Base-by-base conservation (phyloP, 2,797 vertebrate species). In the Sitta carolinensis region DNA sequence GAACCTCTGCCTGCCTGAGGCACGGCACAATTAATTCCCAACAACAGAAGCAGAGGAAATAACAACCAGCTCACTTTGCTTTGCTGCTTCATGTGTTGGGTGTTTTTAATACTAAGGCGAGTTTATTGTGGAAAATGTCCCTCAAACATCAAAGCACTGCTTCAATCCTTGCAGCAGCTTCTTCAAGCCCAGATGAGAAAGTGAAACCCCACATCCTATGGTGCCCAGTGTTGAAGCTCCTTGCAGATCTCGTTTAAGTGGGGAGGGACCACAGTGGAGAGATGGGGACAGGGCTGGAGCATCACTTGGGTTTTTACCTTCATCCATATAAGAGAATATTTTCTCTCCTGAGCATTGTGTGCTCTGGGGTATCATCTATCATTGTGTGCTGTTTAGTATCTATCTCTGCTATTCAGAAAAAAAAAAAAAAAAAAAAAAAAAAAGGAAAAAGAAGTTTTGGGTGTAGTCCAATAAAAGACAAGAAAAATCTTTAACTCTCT, bases 1-100 rank as follows among this genome's bases (percentile, higher is more conserved):
- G 93, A 96, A 89, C 84, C 61, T 70, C 78, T 0, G 3, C 87
- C 79, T 92, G 87, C 90, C 75, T 40, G 61, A 92, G 81, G 81
- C 87, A 70, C 77, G 66, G 93, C 83, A 88, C 19, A 3, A 79
- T 86, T 58, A 70, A 93, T 89, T 82, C 89, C 75, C 78, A 74
- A 7, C 67, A 74, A 48, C 20, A 76, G 69, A 34, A 78, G 68
- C 52, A 83, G 42, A 64, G 73, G 73, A 75, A 93, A 90, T 47
- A 76, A 66, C 58, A 90, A 40, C 67, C 1, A 0, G 11, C 29
- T 38, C 57, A 66, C 84, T 92, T 62, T 20, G 11, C 64, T 55
- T 74, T 50, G 61, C 79, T 80, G 30, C 19, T 90, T 48, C n/a
- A 20, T 26, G 59, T 68, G 69, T 32, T 58, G 83, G 34, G 48